Conservation (phyloP, 2,888 invertebrate genomes). For the Napeogenes sylphis region DNA sequence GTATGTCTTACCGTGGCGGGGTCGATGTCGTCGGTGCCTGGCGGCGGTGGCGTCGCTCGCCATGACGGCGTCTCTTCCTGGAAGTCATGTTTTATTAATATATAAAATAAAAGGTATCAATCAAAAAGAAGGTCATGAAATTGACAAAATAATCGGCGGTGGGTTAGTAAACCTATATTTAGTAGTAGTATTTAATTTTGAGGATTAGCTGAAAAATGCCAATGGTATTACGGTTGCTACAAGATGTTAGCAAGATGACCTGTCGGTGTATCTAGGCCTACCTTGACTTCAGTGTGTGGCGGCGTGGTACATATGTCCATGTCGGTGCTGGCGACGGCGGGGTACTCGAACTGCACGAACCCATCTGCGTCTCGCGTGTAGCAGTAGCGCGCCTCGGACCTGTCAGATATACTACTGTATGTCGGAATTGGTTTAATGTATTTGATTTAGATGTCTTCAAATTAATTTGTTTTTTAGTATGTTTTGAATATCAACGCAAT, state of each 20-base stretch:
- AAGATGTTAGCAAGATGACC: no score
- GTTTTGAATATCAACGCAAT: no score
- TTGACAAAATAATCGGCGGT: no score
- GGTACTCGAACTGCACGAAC: constrained; percentile 80
- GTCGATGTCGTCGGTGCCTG: constrained; percentile 51
- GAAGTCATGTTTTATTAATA: constrained; percentile 14
- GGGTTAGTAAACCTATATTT: no score
- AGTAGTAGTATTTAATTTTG: no score
- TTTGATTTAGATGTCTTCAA: not conserved
- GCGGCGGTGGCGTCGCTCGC: constrained; percentile 53
- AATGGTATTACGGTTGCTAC: no score
- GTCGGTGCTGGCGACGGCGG: constrained; percentile 63
- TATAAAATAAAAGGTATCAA: no score
- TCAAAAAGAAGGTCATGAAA: no score
- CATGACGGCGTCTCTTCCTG: constrained; percentile 28
- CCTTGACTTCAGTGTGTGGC: constrained; percentile 55
- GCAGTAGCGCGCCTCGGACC: constrained; percentile 79
- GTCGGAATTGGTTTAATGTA: no score
- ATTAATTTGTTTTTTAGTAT: not conserved
- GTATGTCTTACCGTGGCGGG: constrained; percentile 32
- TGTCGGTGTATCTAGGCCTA: constrained; percentile 17
- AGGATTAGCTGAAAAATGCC: no score
- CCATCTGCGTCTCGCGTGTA: constrained; percentile 78
- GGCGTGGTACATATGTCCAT: constrained; percentile 76
- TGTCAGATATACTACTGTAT: constrained; percentile 38